Conservation (phyloP, 2,113 vertebrate species). For the Cynoglossus semilaevis region DNA sequence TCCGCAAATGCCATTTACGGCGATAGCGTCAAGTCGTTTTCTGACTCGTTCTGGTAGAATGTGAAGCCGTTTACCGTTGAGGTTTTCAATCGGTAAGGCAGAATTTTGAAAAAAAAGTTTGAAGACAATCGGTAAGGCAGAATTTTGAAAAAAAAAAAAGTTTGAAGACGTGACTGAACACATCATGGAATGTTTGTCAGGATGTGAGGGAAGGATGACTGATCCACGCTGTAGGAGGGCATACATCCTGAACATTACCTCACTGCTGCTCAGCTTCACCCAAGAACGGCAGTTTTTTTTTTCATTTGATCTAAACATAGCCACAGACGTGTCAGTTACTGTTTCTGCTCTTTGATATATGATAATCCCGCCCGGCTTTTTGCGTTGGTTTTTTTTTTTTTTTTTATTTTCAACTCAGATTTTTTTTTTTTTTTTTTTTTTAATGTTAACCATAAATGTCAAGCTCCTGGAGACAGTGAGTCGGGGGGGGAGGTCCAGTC, state of each 20-base stretch:
- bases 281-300: constrained; percentile 55
- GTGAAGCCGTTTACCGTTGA: no score
- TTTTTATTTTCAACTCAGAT: constrained; percentile 62
- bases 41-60: no score
- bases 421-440: constrained; percentile 39
- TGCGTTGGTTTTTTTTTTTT: constrained; percentile 48
- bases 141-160: constrained; percentile 6
- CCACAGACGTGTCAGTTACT: constrained; percentile 59
- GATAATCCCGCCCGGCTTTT: constrained; percentile 58
- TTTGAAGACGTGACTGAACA: constrained; percentile 36
- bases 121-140: constrained; percentile 18
- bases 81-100: no score
- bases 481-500: constrained; percentile 61
- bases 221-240: constrained; percentile 50
- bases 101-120: constrained; percentile 24
- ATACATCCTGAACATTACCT: constrained; percentile 70
- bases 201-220: constrained; percentile 52
- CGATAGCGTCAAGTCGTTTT: no score
- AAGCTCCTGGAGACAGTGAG: constrained; percentile 69
- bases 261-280: constrained; percentile 62
- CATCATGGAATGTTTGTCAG: constrained; percentile 50
- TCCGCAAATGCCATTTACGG: no score
- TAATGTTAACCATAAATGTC: constrained; percentile 70
- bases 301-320: constrained; percentile 51
- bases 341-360: constrained; percentile 57